Conservation (phyloP, 2,797 vertebrate genomes). For the Acanthis flammea region DNA sequence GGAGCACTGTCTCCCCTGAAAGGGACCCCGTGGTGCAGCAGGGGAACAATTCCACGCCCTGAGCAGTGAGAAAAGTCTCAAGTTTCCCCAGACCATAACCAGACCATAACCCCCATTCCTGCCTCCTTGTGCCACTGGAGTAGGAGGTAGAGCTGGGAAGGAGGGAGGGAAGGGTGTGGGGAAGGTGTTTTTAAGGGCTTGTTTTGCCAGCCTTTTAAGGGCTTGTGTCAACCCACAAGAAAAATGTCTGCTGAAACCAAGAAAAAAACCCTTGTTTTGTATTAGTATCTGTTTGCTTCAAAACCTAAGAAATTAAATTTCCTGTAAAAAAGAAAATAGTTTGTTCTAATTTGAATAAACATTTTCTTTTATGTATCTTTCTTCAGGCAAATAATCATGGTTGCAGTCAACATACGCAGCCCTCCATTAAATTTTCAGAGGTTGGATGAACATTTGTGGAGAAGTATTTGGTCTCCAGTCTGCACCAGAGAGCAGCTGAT, state of each 20-base stretch:
- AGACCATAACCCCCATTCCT: background rate
- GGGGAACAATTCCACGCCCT: fast-evolving
- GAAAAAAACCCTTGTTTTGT: background rate
- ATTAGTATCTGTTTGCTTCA: background rate
- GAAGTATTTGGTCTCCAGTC: background rate
- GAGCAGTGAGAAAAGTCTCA: background rate
- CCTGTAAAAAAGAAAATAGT: background rate
- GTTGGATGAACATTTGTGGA: background rate
- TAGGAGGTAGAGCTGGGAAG: background rate
- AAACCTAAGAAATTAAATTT: background rate
- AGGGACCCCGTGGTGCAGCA: fast-evolving
- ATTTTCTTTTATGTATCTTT: background rate
- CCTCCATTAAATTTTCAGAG: background rate
- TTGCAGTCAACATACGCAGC: background rate
- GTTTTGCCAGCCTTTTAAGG: background rate
- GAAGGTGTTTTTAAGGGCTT: background rate
- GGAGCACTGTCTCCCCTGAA: background rate
- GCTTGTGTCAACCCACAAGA: fast-evolving
- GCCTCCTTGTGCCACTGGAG: background rate
- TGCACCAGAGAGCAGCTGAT: background rate
- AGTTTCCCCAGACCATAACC: background rate
- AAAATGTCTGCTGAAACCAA: background rate
- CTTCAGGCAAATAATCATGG: background rate
- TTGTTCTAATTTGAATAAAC: background rate
- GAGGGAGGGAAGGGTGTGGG: background rate